phyloP scores from a whole-genome alignment of 2,797 vertebrate species.

The Prunella strophiata region DNA sequence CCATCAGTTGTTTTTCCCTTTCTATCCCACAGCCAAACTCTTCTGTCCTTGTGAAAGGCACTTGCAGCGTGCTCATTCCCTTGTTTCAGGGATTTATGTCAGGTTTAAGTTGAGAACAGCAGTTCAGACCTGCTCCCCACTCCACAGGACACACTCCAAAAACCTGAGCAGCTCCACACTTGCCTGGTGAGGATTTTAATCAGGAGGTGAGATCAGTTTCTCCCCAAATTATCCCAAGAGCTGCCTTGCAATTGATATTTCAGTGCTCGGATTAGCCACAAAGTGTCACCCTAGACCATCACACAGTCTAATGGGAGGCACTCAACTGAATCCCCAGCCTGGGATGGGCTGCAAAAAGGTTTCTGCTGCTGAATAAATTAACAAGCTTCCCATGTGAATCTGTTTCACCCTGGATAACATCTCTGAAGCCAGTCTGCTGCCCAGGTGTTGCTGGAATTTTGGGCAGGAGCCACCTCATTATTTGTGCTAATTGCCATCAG shows the following conservation, averaged over 20 bases:
- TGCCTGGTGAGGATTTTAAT: neutral
- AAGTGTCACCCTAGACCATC: constrained; percentile 72
- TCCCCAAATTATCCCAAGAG: neutral
- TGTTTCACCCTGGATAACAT: accelerated
- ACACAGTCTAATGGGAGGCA: constrained; percentile 1
- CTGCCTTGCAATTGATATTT: neutral
- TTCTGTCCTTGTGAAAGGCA: neutral
- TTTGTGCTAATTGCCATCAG: neutral
- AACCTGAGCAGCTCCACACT: neutral
- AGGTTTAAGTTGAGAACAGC: neutral
- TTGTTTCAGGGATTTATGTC: neutral
- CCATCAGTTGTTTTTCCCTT: neutral
- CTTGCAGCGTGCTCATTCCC: neutral
- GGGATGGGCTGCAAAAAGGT: neutral
- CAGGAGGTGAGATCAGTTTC: neutral
- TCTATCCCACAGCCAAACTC: neutral
- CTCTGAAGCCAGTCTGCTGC: neutral
- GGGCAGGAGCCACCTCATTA: neutral
- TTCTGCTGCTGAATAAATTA: neutral
- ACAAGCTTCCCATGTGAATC: neutral
- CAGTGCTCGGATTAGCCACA: constrained; percentile 67
- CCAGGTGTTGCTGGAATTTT: neutral
- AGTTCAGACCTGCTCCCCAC: neutral
- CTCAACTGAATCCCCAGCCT: neutral
- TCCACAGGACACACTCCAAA: neutral